Evolutionary conservation across 2,888 invertebrate genomes (phyloP).

Genomic region (Sepiola atlantica): DNA sequence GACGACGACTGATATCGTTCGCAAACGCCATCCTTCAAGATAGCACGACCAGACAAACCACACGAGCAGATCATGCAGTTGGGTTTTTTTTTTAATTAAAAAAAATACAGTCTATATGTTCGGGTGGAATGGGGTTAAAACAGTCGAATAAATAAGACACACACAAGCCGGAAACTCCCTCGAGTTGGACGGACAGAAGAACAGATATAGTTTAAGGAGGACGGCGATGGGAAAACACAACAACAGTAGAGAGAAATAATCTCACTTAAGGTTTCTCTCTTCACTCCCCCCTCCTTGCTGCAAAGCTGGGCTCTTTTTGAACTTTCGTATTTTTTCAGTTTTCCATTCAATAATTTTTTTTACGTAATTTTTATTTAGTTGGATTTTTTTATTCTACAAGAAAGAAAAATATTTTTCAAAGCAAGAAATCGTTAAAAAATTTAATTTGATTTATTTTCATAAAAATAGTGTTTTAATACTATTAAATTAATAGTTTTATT

Average conservation of each 20-base stretch:
- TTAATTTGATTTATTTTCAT: not conserved
- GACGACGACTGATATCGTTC: constrained; percentile 55
- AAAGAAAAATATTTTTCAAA: not conserved
- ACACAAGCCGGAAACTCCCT: not conserved
- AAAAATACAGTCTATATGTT: not conserved
- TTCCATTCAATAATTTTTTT: not conserved
- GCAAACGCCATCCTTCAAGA: constrained; percentile 23
- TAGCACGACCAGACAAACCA: constrained; percentile 9
- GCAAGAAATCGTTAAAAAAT: not conserved
- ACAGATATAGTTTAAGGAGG: not conserved
- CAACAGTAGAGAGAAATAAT: not conserved
- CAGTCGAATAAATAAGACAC: not conserved
- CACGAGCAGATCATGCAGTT: constrained; percentile 19
- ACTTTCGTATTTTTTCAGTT: not conserved
- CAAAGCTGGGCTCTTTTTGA: not conserved
- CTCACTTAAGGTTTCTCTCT: not conserved
- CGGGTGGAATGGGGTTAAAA: not conserved
- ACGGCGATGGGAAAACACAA: not conserved
- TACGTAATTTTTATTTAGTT: not conserved
- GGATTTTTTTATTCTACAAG: not conserved
- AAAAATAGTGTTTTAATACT: too few species aligned
- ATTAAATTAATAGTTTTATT: too few species aligned
- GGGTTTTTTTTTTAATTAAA: not conserved
- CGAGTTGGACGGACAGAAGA: constrained; percentile 32
- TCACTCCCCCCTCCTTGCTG: not conserved